Evolutionary conservation across 92 coral and sea anemone genomes (phyloP).

Genomic region (Phymanthus crucifer): DNA sequence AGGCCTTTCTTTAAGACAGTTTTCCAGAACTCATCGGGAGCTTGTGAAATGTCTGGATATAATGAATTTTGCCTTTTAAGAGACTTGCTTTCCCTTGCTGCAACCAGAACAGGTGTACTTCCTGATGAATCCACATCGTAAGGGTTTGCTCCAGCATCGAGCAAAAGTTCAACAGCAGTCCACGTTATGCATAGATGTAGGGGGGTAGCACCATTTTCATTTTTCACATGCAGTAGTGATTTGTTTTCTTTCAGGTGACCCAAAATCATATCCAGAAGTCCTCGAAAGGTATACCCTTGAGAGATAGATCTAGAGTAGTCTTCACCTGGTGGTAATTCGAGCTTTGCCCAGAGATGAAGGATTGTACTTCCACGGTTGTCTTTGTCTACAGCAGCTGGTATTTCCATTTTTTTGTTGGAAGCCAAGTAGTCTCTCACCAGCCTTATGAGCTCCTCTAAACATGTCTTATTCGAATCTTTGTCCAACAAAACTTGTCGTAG

Average conservation of each 20-base stretch:
- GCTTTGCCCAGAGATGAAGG: too few relatives aligned
- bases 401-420: too few relatives aligned
- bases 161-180: too few relatives aligned
- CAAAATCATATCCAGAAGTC: not conserved
- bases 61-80: not conserved
- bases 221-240: conserved; percentile 9
- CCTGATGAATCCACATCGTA: too few relatives aligned
- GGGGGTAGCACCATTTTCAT: conserved; percentile 20
- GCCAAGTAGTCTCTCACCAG: not conserved
- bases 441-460: not conserved
- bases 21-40: conserved; percentile 17
- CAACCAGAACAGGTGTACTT: not conserved
- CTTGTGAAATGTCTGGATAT: conserved; percentile 8
- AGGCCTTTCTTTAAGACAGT: not conserved
- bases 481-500: not conserved
- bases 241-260: not conserved
- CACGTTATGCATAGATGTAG: too few relatives aligned
- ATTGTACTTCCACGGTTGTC: not conserved
- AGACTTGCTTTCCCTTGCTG: not conserved
- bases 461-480: not conserved
- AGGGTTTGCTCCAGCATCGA: too few relatives aligned
- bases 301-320: too few relatives aligned
- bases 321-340: not conserved
- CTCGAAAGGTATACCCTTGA: not conserved
- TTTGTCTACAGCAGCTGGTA: too few relatives aligned